These are phyloP conservation scores for Oeneis ivallda DNA, from an alignment of 2,888 invertebrate species.

Conservation along the genomic window DNA sequence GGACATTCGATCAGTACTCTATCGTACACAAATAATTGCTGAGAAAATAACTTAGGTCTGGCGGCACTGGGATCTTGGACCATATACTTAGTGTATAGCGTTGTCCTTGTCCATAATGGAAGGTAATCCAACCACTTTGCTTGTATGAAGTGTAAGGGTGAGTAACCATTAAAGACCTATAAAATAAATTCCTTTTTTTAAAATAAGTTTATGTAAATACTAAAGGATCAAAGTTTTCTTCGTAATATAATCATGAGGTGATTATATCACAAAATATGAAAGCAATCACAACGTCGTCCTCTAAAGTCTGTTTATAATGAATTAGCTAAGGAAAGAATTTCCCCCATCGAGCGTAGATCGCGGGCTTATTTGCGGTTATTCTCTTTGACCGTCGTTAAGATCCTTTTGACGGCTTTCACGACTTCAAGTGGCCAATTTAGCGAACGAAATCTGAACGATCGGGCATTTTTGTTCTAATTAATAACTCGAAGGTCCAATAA, in stretches of 20 bases:
- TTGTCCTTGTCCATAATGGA: too few relatives aligned
- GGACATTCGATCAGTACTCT: too few relatives aligned
- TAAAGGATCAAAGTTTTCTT: too few relatives aligned
- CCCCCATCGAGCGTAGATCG: conserved; percentile 74
- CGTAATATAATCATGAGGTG: conserved; percentile 5
- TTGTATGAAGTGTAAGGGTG: too few relatives aligned
- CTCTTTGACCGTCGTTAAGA: conserved; percentile 82
- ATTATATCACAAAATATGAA: conserved; percentile 71
- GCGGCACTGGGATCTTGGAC: too few relatives aligned
- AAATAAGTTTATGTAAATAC: background rate
- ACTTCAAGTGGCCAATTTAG: conserved; percentile 80
- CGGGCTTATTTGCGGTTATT: conserved; percentile 81
- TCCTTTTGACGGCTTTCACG: conserved; percentile 78
- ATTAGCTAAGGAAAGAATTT: conserved; percentile 80
- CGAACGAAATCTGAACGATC: conserved; percentile 78
- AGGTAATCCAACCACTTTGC: too few relatives aligned
- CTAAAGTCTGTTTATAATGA: conserved; percentile 73
- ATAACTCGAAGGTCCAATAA: conserved; percentile 67
- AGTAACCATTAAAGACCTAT: background rate
- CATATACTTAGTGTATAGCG: too few relatives aligned
- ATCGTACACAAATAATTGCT: too few relatives aligned
- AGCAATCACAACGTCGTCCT: conserved; percentile 68
- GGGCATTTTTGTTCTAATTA: conserved; percentile 80
- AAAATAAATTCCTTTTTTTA: background rate
- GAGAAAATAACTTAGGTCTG: too few relatives aligned